Conservation (phyloP, 2,113 vertebrate genomes). For the Caloenas nicobarica region DNA sequence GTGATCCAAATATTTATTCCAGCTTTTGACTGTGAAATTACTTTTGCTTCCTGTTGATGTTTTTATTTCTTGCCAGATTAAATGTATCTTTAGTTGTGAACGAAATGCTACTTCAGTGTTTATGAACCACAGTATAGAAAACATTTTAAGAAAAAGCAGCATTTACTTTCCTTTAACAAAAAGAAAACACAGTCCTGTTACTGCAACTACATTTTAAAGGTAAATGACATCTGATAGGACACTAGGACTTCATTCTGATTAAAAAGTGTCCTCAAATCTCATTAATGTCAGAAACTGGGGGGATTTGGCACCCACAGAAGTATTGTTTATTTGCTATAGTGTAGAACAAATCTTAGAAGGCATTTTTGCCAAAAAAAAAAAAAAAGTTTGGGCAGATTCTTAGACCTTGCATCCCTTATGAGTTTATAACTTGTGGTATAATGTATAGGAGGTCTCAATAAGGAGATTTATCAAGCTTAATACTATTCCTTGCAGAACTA, state of each 20-base stretch:
- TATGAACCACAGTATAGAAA: not conserved
- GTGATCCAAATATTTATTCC: not conserved
- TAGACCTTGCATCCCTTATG: not conserved
- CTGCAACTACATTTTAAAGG: not conserved
- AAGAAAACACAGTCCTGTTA: not conserved
- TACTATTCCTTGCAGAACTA: slow-evolving; percentile 85
- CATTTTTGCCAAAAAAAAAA: not conserved
- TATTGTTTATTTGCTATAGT: not conserved
- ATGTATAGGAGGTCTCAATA: not conserved
- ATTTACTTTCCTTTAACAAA: not conserved
- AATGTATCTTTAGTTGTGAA: not conserved
- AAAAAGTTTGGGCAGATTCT: not conserved
- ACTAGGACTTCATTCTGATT: not conserved
- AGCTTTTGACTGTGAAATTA: not conserved
- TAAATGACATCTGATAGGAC: not conserved
- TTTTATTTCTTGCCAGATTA: not conserved
- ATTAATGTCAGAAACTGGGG: not conserved
- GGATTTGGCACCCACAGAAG: not conserved
- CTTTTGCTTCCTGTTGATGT: not conserved
- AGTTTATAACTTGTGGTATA: not conserved
- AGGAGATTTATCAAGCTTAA: not conserved
- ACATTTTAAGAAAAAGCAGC: not conserved
- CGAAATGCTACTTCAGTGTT: not conserved
- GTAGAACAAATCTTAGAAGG: not conserved
- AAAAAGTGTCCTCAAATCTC: not conserved